phyloP scores from a whole-genome alignment of 1,140 invertebrate species.

The Papilio machaon region DNA sequence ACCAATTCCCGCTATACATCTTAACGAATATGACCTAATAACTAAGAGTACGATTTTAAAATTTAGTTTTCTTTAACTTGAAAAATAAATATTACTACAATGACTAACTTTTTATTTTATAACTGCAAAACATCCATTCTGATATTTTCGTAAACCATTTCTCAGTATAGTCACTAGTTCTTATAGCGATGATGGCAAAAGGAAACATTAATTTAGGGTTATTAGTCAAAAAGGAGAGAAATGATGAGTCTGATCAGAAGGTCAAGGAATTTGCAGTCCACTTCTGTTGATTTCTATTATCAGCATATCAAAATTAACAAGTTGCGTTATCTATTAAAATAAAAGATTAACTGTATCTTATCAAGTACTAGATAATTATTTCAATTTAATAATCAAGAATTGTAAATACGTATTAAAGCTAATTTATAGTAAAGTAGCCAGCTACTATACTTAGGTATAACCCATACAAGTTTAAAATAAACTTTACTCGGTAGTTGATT shows the following conservation, averaged over 20 bases:
- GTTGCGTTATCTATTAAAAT: not conserved
- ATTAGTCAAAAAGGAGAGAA: not conserved
- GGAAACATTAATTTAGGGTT: not conserved
- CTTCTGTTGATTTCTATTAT: not conserved
- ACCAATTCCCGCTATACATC: slow-evolving; percentile 22
- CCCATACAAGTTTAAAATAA: not conserved
- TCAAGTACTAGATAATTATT: slow-evolving; percentile 4
- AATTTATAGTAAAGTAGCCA: not conserved
- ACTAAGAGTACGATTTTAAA: not conserved
- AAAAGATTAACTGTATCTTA: not conserved
- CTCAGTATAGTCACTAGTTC: not conserved
- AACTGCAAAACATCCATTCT: not conserved
- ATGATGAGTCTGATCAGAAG: not conserved
- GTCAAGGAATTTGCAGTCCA: not conserved
- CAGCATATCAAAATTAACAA: not conserved
- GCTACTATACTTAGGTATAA: not conserved
- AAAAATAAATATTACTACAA: no score
- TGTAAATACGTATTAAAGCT: not conserved
- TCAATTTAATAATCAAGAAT: not conserved
- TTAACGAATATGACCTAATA: slow-evolving; percentile 26
- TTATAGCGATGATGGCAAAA: not conserved
- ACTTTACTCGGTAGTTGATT: not conserved
- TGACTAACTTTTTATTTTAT: no score
- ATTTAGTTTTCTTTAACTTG: not conserved
- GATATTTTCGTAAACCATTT: not conserved